phyloP scores from a whole-genome alignment of 2,797 vertebrate species.

The Malacoraja senta region DNA sequence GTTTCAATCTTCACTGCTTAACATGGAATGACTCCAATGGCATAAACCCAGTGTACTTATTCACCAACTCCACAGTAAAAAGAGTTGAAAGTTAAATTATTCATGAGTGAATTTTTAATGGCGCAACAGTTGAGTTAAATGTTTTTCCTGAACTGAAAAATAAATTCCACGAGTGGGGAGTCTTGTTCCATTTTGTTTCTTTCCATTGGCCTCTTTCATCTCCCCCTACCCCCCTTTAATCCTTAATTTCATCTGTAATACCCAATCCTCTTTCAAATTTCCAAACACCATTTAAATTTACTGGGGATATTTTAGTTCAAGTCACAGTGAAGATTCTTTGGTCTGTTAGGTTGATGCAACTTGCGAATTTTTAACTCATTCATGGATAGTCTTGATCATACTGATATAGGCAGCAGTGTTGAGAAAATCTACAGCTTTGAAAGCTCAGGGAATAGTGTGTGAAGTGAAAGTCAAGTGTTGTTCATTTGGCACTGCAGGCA shows the following conservation, averaged over 20 bases:
- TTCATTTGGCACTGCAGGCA: background rate
- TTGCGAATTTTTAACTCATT: background rate
- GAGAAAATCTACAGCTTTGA: background rate
- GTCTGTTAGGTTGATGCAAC: background rate
- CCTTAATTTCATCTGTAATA: background rate
- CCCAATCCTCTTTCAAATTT: background rate
- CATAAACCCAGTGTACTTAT: background rate
- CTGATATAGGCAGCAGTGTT: background rate
- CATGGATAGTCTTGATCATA: background rate
- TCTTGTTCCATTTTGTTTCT: no score
- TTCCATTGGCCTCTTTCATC: no score
- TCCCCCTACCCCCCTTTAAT: no score
- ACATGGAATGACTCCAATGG: background rate
- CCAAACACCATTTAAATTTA: no score
- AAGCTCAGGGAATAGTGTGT: background rate
- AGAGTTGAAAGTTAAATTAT: background rate
- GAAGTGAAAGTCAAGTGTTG: background rate
- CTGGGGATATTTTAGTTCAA: no score
- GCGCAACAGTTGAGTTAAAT: no score
- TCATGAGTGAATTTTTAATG: background rate
- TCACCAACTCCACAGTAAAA: background rate
- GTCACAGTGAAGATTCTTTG: background rate
- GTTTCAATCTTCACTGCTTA: background rate
- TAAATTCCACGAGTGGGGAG: no score
- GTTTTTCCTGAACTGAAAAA: no score